Evolutionary conservation across 2,797 vertebrate species (phyloP).

Genomic region (Lindbergichthys nudifrons): DNA sequence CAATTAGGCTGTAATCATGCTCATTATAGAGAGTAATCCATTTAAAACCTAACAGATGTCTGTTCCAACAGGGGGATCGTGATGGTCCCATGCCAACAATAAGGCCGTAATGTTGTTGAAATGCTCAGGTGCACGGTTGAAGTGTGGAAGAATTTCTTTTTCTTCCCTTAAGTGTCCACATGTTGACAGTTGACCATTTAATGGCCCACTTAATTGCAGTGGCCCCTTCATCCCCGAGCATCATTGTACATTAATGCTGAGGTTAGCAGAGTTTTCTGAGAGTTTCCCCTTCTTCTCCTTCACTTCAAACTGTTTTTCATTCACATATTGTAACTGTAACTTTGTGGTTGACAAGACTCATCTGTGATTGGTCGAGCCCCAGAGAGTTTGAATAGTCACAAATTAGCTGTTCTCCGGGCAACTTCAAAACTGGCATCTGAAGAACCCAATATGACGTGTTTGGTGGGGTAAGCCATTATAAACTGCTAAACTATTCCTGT

Average conservation of each 20-base stretch:
- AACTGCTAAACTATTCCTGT: conserved; percentile 52
- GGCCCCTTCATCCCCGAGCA: conserved; percentile 74
- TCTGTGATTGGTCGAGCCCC: conserved; percentile 34
- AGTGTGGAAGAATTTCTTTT: conserved; percentile 73
- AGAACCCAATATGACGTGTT: conserved; percentile 51
- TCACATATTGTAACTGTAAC: conserved; percentile 23
- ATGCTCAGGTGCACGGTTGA: conserved; percentile 85
- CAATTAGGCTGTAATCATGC: conserved; percentile 87
- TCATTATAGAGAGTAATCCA: conserved; percentile 88
- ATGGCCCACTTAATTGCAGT: conserved; percentile 84
- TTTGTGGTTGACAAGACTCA: conserved; percentile 29
- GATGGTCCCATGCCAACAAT: conserved; percentile 80
- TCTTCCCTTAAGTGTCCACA: conserved; percentile 78
- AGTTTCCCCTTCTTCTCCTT: conserved; percentile 15
- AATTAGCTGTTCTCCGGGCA: conserved; percentile 21
- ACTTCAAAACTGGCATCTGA: conserved; percentile 56
- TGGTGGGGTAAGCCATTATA: conserved; percentile 46
- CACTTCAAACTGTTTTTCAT: conserved; percentile 38
- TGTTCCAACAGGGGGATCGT: conserved; percentile 71
- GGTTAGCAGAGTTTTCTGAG: conserved; percentile 52
- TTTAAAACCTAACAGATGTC: conserved; percentile 90
- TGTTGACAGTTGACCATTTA: conserved; percentile 88
- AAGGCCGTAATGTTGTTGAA: conserved; percentile 82
- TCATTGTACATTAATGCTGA: conserved; percentile 81
- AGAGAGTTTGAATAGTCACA: conserved; percentile 35